A percentile compares a stretch with the other conserved stretches of the same genome.
These are phyloP conservation scores for Pollenia labialis DNA, from an alignment of 2,888 invertebrate genomes.

Conservation along the genomic window DNA sequence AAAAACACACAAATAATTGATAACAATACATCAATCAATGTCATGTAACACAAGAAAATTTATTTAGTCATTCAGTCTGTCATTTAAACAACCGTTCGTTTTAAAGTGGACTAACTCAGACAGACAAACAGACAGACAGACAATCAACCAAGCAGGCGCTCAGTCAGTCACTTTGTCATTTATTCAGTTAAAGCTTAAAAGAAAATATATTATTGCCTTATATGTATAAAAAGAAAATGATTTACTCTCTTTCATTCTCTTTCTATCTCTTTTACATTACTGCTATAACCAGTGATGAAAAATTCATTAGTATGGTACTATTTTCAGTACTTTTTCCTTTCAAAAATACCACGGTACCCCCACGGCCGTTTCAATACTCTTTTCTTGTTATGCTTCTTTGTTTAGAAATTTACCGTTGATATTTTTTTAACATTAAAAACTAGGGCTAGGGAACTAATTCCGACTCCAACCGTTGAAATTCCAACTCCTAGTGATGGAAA, in stretches of 20 bases:
- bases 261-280: not conserved
- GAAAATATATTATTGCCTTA: constrained; percentile 4
- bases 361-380: too few species aligned
- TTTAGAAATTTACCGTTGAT: too few species aligned
- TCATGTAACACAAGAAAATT: constrained; percentile 62
- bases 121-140: not conserved
- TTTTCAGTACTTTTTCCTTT: too few species aligned
- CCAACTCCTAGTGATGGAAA: too few species aligned
- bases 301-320: too few species aligned
- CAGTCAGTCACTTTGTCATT: not conserved
- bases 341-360: too few species aligned
- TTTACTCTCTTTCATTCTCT: not conserved
- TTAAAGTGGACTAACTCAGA: not conserved
- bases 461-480: too few species aligned
- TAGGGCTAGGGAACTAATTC: too few species aligned
- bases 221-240: constrained; percentile 2
- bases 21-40: constrained; percentile 73
- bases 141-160: not conserved
- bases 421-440: too few species aligned
- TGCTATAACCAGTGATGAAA: too few species aligned
- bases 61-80: constrained; percentile 53
- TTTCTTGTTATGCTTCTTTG: too few species aligned
- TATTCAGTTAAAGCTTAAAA: not conserved
- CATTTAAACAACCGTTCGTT: not conserved
- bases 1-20: constrained; percentile 63